phyloP scores from a whole-genome alignment of 2,797 vertebrate genomes.

The Cossypha heuglini region DNA sequence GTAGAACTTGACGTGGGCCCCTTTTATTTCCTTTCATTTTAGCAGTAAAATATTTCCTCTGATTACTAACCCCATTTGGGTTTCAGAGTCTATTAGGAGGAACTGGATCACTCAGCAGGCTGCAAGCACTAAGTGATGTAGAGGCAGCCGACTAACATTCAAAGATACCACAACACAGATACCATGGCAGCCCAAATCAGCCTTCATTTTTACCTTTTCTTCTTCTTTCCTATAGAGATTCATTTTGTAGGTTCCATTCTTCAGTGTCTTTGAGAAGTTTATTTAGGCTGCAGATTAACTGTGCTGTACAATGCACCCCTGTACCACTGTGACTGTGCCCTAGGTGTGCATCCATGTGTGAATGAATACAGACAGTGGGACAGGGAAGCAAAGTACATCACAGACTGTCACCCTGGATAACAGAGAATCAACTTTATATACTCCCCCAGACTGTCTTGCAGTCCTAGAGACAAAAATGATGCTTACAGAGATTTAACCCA shows the following conservation, averaged over 20 bases:
- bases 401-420: background rate
- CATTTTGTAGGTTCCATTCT: background rate
- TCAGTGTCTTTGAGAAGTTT: background rate
- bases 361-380: background rate
- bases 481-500: background rate
- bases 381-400: background rate
- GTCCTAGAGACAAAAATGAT: background rate
- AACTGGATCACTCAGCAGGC: background rate
- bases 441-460: background rate
- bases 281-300: background rate
- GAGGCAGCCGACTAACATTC: background rate
- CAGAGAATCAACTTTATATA: background rate
- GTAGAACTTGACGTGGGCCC: background rate
- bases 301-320: background rate
- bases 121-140: background rate
- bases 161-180: background rate
- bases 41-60: background rate
- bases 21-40: background rate
- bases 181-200: background rate
- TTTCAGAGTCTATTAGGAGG: background rate
- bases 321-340: background rate
- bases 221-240: background rate
- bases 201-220: background rate
- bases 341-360: rapidly evolving
- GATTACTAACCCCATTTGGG: background rate